Conservation (phyloP, 2,888 invertebrate genomes). For the Drosophila borborema region DNA sequence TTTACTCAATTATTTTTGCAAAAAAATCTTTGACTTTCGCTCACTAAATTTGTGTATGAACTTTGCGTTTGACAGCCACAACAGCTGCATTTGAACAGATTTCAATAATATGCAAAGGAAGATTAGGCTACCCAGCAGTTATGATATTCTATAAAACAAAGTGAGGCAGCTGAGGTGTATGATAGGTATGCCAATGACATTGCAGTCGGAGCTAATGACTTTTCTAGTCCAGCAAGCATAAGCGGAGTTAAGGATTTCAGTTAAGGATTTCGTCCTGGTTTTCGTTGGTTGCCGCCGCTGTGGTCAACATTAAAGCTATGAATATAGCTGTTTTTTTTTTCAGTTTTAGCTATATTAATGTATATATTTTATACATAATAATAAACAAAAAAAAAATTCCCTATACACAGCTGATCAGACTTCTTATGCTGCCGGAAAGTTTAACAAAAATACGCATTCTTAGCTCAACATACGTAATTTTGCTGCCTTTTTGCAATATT, state of each 20-base stretch:
- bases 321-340: no score
- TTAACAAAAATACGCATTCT: no score
- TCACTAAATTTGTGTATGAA: not conserved
- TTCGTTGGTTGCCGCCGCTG: no score
- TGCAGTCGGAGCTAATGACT: slow-evolving; percentile 49
- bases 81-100: slow-evolving; percentile 32
- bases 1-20: slow-evolving; percentile 32
- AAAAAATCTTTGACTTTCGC: not conserved
- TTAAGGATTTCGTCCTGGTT: not conserved
- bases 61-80: slow-evolving; percentile 22
- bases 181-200: slow-evolving; percentile 27
- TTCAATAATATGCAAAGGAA: slow-evolving; percentile 7
- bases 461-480: no score
- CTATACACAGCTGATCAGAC: no score
- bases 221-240: slow-evolving; percentile 42
- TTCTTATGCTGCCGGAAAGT: no score
- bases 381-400: no score
- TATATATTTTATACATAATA: no score
- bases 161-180: slow-evolving; percentile 7
- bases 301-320: not conserved
- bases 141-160: not conserved
- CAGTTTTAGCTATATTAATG: no score
- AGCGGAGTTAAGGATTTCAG: not conserved
- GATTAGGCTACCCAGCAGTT: slow-evolving; percentile 3
- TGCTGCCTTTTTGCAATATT: no score